phyloP scores from a whole-genome alignment of 2,888 invertebrate genomes.

The Craniophora ligustri region DNA sequence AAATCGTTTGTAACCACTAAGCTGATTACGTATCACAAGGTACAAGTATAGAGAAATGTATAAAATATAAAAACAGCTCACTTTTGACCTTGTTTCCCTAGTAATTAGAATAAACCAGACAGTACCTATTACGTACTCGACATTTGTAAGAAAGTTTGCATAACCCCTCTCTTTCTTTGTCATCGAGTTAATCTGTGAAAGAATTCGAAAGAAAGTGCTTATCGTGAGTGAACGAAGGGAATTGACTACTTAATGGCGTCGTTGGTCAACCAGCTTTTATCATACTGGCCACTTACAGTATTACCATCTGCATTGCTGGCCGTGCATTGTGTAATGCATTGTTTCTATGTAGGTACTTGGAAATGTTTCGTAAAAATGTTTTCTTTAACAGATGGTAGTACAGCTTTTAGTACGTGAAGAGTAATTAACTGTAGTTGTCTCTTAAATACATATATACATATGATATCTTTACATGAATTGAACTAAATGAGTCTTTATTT shows the following conservation, averaged over 20 bases:
- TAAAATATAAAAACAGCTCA: too few species aligned
- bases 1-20: too few species aligned
- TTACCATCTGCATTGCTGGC: constrained; percentile 23
- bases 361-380: background rate
- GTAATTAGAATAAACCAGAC: constrained; percentile 24
- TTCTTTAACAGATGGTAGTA: background rate
- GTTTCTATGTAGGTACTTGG: constrained; percentile 4
- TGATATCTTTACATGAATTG: too few species aligned
- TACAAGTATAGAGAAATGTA: too few species aligned
- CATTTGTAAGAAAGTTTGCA: constrained; percentile 33
- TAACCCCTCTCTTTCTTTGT: constrained; percentile 42
- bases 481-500: too few species aligned
- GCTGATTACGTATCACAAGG: too few species aligned
- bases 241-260: constrained; percentile 51
- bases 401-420: too few species aligned
- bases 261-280: constrained; percentile 44
- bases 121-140: constrained; percentile 25
- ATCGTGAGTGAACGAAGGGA: constrained; percentile 36
- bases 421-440: too few species aligned
- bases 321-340: constrained; percentile 17
- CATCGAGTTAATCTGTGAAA: constrained; percentile 35
- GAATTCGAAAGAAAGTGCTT: constrained; percentile 50
- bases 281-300: constrained; percentile 30
- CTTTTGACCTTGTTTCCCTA: too few species aligned
- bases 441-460: too few species aligned